Evolutionary conservation across 2,113 vertebrate genomes (phyloP).

Genomic region (Brachirus orientalis): DNA sequence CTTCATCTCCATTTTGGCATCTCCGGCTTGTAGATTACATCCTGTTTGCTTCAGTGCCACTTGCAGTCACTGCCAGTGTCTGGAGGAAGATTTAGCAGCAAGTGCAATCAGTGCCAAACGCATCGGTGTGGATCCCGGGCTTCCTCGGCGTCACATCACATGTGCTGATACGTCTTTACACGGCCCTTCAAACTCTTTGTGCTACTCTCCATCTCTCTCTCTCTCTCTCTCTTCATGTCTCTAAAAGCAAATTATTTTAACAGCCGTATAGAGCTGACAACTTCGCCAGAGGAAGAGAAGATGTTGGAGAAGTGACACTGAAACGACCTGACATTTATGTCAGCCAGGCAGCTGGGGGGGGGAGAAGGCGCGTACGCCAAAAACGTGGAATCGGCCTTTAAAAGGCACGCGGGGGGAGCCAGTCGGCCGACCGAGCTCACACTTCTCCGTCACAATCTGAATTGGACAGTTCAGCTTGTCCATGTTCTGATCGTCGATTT

Average conservation of each 20-base stretch:
- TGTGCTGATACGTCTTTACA: slow-evolving; percentile 16
- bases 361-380: slow-evolving; percentile 7
- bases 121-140: no score
- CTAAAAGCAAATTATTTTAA: slow-evolving; percentile 73
- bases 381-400: slow-evolving; percentile 1
- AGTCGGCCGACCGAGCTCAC: no score
- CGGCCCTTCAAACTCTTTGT: slow-evolving; percentile 18
- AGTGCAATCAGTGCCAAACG: slow-evolving; percentile 50
- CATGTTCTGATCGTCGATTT: no score
- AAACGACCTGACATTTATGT: slow-evolving; percentile 72
- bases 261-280: slow-evolving; percentile 70
- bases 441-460: no score
- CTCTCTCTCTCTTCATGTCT: slow-evolving; percentile 44
- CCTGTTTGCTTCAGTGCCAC: slow-evolving; percentile 32
- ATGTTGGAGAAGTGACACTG: slow-evolving; percentile 65
- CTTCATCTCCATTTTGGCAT: not conserved
- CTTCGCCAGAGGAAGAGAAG: slow-evolving; percentile 62
- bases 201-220: not conserved
- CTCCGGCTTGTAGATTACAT: no score
- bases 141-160: slow-evolving; percentile 8
- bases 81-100: slow-evolving; percentile 37
- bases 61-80: slow-evolving; percentile 37
- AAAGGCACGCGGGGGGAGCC: slow-evolving; percentile 39
- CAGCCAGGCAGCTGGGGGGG: slow-evolving; percentile 20
- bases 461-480: no score